Evolutionary conservation across 2,113 vertebrate genomes (phyloP).

Genomic region (Perca flavescens): DNA sequence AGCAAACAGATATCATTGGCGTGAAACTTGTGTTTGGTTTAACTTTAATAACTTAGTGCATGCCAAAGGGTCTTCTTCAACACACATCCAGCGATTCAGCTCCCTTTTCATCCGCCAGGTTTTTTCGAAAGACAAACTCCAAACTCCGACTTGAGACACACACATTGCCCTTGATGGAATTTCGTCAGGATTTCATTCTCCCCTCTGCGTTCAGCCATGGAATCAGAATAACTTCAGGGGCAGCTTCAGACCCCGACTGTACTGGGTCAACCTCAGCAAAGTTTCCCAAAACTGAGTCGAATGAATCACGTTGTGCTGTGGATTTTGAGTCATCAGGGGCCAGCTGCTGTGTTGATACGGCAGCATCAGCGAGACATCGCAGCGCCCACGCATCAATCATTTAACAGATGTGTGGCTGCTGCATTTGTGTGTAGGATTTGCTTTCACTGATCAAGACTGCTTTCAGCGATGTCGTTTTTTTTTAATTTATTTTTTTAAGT

Average conservation of each 20-base stretch:
- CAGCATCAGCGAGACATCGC: slow-evolving; percentile 10
- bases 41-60: not conserved
- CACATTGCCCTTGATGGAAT: slow-evolving; percentile 46
- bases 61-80: not conserved
- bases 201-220: slow-evolving; percentile 1
- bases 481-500: not conserved
- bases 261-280: slow-evolving; percentile 21
- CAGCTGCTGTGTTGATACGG: slow-evolving; percentile 31
- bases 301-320: slow-evolving; percentile 32
- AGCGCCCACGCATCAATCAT: slow-evolving; percentile 32
- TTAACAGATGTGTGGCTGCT: slow-evolving; percentile 9
- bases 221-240: slow-evolving; percentile 34
- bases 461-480: slow-evolving; percentile 10
- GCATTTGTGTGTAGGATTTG: slow-evolving; percentile 25
- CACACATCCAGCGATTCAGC: not conserved
- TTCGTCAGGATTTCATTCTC: slow-evolving; percentile 43
- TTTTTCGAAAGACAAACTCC: slow-evolving; percentile 19
- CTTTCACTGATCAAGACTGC: slow-evolving; percentile 36
- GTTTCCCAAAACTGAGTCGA: slow-evolving; percentile 19
- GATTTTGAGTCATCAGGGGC: slow-evolving; percentile 40
- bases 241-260: slow-evolving; percentile 33
- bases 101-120: not conserved
- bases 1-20: not conserved
- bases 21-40: no score
- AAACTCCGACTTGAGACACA: slow-evolving; percentile 18